phyloP scores from a whole-genome alignment of 2,113 vertebrate species.

The Burhinus oedicnemus region DNA sequence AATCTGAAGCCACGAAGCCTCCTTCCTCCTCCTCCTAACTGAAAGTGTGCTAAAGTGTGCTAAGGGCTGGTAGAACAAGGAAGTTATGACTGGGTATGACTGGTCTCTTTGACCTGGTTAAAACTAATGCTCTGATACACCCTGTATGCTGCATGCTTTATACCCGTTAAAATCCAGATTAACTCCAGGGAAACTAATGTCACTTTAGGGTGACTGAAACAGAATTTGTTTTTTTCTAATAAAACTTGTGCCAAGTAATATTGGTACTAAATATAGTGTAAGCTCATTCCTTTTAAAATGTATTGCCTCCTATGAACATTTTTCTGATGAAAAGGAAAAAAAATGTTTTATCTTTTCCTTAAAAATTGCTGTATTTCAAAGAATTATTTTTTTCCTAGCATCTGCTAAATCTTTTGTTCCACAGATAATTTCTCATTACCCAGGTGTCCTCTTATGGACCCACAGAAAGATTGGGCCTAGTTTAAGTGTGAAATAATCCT shows the following conservation, averaged over 20 bases:
- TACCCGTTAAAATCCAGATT: background rate
- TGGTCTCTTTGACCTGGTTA: background rate
- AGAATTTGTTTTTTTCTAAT: background rate
- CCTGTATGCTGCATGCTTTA: background rate
- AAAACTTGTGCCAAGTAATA: background rate
- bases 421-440: slow-evolving; percentile 84
- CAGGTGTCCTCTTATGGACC: slow-evolving; percentile 91
- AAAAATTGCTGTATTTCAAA: slow-evolving; percentile 64
- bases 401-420: slow-evolving; percentile 77
- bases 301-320: background rate
- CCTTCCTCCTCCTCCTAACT: background rate
- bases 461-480: slow-evolving; percentile 86
- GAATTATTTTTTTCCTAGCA: slow-evolving; percentile 53
- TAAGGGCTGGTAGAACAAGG: background rate
- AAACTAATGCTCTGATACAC: background rate
- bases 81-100: background rate
- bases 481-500: slow-evolving; percentile 95
- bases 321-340: background rate
- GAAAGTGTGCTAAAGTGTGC: slow-evolving; percentile 31
- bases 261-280: background rate
- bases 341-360: slow-evolving; percentile 56
- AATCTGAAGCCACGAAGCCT: slow-evolving; percentile 29
- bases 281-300: slow-evolving; percentile 1
- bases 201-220: background rate
- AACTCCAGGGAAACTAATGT: background rate